These are phyloP conservation scores for Gadopsis bispinosus DNA, from an alignment of 2,797 vertebrate species.

Conservation along the genomic window DNA sequence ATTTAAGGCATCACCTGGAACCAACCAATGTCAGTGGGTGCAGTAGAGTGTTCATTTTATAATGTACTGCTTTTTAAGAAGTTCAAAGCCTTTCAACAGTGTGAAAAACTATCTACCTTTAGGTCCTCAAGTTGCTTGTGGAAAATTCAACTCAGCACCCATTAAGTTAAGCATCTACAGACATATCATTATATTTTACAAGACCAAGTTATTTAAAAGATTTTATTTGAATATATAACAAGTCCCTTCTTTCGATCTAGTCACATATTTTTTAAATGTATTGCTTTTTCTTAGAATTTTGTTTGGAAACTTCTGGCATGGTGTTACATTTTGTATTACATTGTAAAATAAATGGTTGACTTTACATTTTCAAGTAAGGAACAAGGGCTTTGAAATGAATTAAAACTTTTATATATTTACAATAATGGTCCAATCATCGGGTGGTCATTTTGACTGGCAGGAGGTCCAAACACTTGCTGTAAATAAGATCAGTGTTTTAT, in stretches of 20 bases:
- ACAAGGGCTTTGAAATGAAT: conserved; percentile 70
- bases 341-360: conserved; percentile 51
- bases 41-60: conserved; percentile 31
- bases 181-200: conserved; percentile 39
- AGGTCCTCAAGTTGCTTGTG: conserved; percentile 13
- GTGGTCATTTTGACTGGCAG: conserved; percentile 48
- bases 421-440: conserved; percentile 53
- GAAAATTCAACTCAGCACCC: conserved; percentile 5
- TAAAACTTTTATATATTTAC: conserved; percentile 64
- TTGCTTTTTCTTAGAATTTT: conserved; percentile 44
- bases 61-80: conserved; percentile 27
- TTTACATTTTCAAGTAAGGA: conserved; percentile 49
- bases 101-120: conserved; percentile 16
- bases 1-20: conserved; percentile 32
- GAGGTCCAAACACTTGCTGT: conserved; percentile 68
- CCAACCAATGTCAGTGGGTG: conserved; percentile 34
- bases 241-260: conserved; percentile 47
- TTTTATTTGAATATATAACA: conserved; percentile 33
- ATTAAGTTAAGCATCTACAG: conserved; percentile 11
- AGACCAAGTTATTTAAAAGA: conserved; percentile 35
- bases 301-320: conserved; percentile 53
- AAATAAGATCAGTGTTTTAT: conserved; percentile 75
- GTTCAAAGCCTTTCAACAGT: conserved; percentile 29
- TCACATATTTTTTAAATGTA: conserved; percentile 47
- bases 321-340: conserved; percentile 66